These are phyloP conservation scores for Charaxes varanes DNA, from an alignment of 1,140 invertebrate genomes.

Conservation along the genomic window DNA sequence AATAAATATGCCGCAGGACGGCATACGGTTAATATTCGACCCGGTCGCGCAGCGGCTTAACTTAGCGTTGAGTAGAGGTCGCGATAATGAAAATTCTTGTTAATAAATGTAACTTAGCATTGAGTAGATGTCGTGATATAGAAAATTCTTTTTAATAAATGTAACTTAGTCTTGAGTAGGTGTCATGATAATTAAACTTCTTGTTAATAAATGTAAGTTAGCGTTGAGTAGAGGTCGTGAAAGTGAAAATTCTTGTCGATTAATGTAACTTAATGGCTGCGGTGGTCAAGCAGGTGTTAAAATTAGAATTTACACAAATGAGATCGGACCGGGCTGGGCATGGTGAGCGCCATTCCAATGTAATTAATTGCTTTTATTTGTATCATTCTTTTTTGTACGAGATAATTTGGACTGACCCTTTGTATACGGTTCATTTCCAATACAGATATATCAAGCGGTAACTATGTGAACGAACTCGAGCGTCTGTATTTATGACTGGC, in stretches of 20 bases:
- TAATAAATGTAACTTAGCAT: no score
- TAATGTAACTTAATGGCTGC: conserved; percentile 9
- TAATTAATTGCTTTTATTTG: conserved; percentile 23
- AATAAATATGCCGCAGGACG: conserved; percentile 95
- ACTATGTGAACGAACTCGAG: no score
- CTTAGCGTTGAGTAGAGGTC: no score
- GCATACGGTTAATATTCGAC: conserved; percentile 96
- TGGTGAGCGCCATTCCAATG: conserved; percentile 13
- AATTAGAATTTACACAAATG: conserved; percentile 19
- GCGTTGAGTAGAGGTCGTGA: no score
- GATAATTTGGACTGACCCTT: conserved; percentile 9
- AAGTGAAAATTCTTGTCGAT: conserved; percentile 8
- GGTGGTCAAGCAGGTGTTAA: conserved; percentile 16
- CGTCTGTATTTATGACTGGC: no score
- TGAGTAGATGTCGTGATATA: no score
- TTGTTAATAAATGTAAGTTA: no score
- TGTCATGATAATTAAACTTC: no score
- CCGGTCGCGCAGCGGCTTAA: conserved; percentile 93
- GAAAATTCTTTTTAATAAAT: no score
- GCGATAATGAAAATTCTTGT: no score
- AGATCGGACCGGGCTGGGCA: conserved; percentile 13
- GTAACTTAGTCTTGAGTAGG: no score
- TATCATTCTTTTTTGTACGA: conserved; percentile 14
- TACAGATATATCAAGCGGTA: no score
- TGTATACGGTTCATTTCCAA: conserved; percentile 6